Percentiles rank a stretch among this genome's conserved stretches.
These are phyloP conservation scores for Pyrrhosoma nymphula DNA, from an alignment of 2,888 invertebrate genomes.

Conservation along the genomic window DNA sequence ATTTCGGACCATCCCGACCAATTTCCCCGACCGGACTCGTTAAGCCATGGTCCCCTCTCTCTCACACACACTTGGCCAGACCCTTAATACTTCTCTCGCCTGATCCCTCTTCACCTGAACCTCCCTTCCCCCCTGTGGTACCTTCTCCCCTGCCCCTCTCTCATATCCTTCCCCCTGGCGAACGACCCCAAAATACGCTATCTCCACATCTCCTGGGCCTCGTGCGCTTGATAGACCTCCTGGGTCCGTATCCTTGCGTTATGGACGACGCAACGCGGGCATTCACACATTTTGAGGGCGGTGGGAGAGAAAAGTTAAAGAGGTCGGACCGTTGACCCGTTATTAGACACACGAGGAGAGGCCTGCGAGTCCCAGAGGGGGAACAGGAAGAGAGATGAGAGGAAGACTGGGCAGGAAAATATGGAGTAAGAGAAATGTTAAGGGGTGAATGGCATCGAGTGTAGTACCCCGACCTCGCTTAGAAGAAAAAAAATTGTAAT, in stretches of 20 bases:
- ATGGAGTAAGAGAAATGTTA: neutral
- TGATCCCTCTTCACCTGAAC: neutral
- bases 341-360: neutral
- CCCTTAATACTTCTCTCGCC: neutral
- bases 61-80: neutral
- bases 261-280: neutral
- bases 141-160: neutral
- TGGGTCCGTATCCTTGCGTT: constrained; percentile 19
- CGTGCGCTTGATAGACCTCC: constrained; percentile 45
- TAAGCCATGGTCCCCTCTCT: neutral
- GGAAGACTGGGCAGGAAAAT: neutral
- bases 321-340: neutral
- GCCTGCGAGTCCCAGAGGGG: no score
- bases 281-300: neutral
- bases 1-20: neutral
- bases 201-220: constrained; percentile 2
- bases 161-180: neutral
- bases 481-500: neutral
- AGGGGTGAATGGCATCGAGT: neutral
- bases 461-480: neutral
- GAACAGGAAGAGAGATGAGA: neutral
- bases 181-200: no score
- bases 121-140: neutral
- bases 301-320: neutral
- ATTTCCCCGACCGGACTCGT: neutral